Conservation (phyloP, 1,140 invertebrate genomes). For the Radopholus similis region DNA sequence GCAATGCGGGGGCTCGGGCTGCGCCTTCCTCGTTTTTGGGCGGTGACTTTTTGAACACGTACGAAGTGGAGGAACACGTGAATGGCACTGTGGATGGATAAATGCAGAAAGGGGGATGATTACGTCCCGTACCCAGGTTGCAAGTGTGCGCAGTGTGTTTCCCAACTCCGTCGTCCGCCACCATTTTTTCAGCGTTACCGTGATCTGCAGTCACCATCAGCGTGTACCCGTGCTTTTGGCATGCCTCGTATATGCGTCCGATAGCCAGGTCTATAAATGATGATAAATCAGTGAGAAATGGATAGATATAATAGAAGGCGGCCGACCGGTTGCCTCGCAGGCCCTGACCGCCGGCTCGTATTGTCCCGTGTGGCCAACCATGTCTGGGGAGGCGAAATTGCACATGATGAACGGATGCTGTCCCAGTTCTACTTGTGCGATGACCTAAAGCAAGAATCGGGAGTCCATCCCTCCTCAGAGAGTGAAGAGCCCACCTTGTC, state of each 20-base stretch:
- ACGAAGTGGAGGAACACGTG: slow-evolving; percentile 53
- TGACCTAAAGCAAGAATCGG: slow-evolving; percentile 56
- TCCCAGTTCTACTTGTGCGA: slow-evolving; percentile 60
- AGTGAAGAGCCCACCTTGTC: slow-evolving; percentile 56
- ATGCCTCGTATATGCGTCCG: slow-evolving; percentile 61
- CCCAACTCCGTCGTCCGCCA: slow-evolving; percentile 60
- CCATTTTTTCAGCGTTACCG: slow-evolving; percentile 64
- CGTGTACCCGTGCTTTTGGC: slow-evolving; percentile 61
- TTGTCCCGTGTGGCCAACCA: slow-evolving; percentile 64
- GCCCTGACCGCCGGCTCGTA: slow-evolving; percentile 63
- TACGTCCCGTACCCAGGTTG: slow-evolving; percentile 58
- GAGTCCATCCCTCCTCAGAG: too few species aligned
- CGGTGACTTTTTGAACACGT: slow-evolving; percentile 41
- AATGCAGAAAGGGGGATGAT: neutral
- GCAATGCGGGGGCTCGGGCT: slow-evolving; percentile 60
- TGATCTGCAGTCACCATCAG: slow-evolving; percentile 63
- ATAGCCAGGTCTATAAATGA: slow-evolving; percentile 54
- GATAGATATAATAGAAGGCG: neutral
- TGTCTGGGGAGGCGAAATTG: slow-evolving; percentile 65
- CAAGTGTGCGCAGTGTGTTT: slow-evolving; percentile 64
- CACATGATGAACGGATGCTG: slow-evolving; percentile 64
- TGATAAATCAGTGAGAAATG: neutral
- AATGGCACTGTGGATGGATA: slow-evolving; percentile 49
- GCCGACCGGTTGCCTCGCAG: slow-evolving; percentile 61
- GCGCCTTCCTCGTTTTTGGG: neutral